A percentile compares a stretch with the other conserved stretches of the same genome.
Evolutionary conservation across 2,797 vertebrate species (phyloP).

Genomic region (Micromesistius poutassou): DNA sequence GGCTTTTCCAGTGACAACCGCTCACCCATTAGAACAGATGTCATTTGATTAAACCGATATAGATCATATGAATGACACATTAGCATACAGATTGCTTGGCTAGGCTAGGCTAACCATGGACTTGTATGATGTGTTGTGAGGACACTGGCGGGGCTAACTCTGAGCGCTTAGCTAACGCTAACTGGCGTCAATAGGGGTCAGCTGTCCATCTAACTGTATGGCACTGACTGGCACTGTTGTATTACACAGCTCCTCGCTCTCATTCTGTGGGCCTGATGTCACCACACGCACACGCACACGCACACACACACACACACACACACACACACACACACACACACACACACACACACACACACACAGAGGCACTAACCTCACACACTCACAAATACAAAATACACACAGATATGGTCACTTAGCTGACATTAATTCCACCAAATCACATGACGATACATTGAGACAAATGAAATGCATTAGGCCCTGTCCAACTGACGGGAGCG

Average conservation of each 20-base stretch:
- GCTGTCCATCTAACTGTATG: slow-evolving; percentile 38
- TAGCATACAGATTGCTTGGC: not conserved
- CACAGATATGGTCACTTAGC: slow-evolving; percentile 22
- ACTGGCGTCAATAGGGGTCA: slow-evolving; percentile 13
- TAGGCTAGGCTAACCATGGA: not conserved
- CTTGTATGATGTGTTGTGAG: not conserved
- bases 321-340: slow-evolving; percentile 4
- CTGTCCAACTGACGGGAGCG: slow-evolving; percentile 33
- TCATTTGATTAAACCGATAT: not conserved
- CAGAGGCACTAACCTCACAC: not conserved
- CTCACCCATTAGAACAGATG: not conserved
- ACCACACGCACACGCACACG: slow-evolving; percentile 15
- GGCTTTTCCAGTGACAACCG: not conserved
- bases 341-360: slow-evolving; percentile 16
- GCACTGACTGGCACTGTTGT: slow-evolving; percentile 61
- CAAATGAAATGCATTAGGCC: slow-evolving; percentile 28
- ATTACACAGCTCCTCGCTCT: slow-evolving; percentile 39
- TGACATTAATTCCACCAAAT: slow-evolving; percentile 15
- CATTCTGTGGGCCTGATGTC: slow-evolving; percentile 43
- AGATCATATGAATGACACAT: not conserved
- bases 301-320: slow-evolving; percentile 18
- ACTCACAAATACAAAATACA: not conserved
- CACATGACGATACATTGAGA: slow-evolving; percentile 38
- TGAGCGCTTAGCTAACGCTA: not conserved
- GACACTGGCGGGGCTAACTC: not conserved